Percentiles rank a stretch among this genome's conserved stretches.
phyloP scores from a whole-genome alignment of 2,888 invertebrate genomes.

The Toxonevra muliebris region DNA sequence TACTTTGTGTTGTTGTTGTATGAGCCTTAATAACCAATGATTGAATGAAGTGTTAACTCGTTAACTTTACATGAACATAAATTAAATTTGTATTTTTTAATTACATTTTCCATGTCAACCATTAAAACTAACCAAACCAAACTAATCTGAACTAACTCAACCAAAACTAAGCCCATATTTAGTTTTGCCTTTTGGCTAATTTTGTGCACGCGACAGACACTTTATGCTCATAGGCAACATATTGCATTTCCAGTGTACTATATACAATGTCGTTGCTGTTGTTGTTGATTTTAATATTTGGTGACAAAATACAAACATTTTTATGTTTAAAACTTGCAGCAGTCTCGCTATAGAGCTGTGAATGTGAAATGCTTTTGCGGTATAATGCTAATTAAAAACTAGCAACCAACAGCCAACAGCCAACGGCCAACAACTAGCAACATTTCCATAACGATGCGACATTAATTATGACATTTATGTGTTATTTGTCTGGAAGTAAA shows the following conservation, averaged over 20 bases:
- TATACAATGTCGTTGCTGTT: slow-evolving; percentile 8
- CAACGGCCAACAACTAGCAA: slow-evolving; percentile 4
- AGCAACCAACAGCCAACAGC: too few relatives aligned
- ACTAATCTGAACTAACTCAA: too few relatives aligned
- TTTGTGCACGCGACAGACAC: too few relatives aligned
- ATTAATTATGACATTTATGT: slow-evolving; percentile 28
- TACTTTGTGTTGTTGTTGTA: too few relatives aligned
- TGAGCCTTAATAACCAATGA: too few relatives aligned
- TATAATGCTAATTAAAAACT: too few relatives aligned
- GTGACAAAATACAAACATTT: slow-evolving; percentile 26
- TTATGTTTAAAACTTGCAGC: slow-evolving; percentile 17
- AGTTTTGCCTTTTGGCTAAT: too few relatives aligned
- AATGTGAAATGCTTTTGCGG: too few relatives aligned
- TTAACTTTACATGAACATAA: slow-evolving; percentile 23
- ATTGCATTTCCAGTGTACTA: slow-evolving; percentile 14
- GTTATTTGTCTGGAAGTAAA: neutral
- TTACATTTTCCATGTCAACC: slow-evolving; percentile 17
- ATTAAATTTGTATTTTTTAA: slow-evolving; percentile 22
- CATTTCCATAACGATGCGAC: slow-evolving; percentile 21
- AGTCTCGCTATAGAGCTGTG: too few relatives aligned
- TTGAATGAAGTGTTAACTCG: slow-evolving; percentile 28
- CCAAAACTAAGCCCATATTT: too few relatives aligned
- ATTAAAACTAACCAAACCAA: slow-evolving; percentile 22
- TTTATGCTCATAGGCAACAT: slow-evolving; percentile 5
- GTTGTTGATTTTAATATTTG: slow-evolving; percentile 27